These are phyloP conservation scores for Atethmia centrago DNA, from an alignment of 2,888 invertebrate species.

Conservation along the genomic window DNA sequence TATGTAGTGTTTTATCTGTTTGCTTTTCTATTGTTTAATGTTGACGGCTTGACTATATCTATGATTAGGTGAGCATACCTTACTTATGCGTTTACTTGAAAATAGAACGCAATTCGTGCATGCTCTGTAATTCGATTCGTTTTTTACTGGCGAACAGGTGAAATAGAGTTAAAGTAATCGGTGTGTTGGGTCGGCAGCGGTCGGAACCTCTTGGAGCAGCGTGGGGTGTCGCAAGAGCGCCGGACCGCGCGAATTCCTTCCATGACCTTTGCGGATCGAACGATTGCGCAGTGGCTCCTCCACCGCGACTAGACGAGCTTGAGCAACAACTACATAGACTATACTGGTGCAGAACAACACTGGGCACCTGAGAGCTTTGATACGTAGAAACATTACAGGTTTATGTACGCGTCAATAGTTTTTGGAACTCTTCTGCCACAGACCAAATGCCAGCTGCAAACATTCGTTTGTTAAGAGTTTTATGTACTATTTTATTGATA, in stretches of 20 bases:
- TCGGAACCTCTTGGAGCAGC: conserved; percentile 81
- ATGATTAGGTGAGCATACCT: conserved; percentile 22
- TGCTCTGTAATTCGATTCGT: conserved; percentile 21
- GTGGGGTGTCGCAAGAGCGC: conserved; percentile 84
- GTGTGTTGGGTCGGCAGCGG: conserved; percentile 67
- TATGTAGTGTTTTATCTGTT: conserved; percentile 75
- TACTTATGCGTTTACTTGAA: conserved; percentile 22
- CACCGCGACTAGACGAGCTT: conserved; percentile 86
- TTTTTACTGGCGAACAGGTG: conserved; percentile 64
- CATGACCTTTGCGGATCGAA: conserved; percentile 90
- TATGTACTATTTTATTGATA: not conserved
- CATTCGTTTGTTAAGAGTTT: not conserved
- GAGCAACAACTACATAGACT: conserved; percentile 85
- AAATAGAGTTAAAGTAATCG: conserved; percentile 65
- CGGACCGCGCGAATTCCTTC: conserved; percentile 90
- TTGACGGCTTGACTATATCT: conserved; percentile 31
- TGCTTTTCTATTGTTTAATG: conserved; percentile 75
- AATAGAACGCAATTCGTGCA: conserved; percentile 42
- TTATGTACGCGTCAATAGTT: not conserved
- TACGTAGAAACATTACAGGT: not conserved
- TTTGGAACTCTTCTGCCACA: not conserved
- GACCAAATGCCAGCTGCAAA: not conserved
- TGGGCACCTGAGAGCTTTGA: conserved; percentile 8
- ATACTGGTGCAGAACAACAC: conserved; percentile 48
- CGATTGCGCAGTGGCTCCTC: conserved; percentile 88